Evolutionary conservation across 2,797 vertebrate species (phyloP).

Genomic region (Lepilemur septentrionalis): DNA sequence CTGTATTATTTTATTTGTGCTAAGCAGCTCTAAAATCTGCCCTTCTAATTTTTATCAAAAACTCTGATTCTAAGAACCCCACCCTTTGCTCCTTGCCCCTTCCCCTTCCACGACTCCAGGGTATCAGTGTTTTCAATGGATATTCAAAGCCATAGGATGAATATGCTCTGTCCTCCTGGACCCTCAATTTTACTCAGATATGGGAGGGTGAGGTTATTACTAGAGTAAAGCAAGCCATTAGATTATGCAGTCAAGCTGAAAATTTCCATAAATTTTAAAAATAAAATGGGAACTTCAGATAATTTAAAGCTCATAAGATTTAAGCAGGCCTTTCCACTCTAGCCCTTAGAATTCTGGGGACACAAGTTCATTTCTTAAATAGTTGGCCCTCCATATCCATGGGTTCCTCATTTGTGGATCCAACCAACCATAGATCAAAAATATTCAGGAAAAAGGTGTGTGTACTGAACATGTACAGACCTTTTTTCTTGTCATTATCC

Average conservation of each 20-base stretch:
- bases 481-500: background rate
- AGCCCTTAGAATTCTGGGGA: background rate
- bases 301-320: background rate
- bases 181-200: background rate
- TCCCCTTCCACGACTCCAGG: background rate
- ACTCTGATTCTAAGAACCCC: background rate
- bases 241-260: background rate
- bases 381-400: background rate
- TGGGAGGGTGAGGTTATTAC: background rate
- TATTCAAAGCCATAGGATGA: background rate
- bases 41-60: conserved; percentile 23
- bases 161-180: background rate
- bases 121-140: background rate
- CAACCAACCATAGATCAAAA: background rate
- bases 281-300: background rate
- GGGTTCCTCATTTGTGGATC: background rate
- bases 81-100: background rate
- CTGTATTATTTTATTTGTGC: background rate
- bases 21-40: background rate
- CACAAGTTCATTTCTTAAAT: background rate
- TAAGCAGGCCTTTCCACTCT: background rate
- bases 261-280: conserved; percentile 4
- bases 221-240: background rate
- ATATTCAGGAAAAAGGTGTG: background rate
- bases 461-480: background rate